Base-by-base conservation (phyloP, 2,113 vertebrate species). In the Thunnus thynnus region DNA sequence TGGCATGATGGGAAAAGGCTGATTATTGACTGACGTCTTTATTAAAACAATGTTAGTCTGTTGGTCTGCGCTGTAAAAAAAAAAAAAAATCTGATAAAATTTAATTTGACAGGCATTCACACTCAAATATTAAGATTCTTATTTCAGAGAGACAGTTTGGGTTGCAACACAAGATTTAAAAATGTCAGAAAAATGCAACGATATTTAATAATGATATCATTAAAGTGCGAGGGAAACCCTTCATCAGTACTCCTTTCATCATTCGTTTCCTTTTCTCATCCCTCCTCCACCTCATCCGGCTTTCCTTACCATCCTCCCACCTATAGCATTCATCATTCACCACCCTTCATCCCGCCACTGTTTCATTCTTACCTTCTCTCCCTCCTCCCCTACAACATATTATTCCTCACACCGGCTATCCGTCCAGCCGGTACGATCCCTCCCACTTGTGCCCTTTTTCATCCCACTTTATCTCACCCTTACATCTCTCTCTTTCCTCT, bases 331-430 rank as follows among this genome's bases (percentile, higher is more conserved):
- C 68, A 55, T 72, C 88, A 80, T 89, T 75, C 82, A 81, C 90
- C 87, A 75, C 80, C 58, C 62, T 5, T 60, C 54, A 61, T 51
- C 69, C 32, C 20, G 57, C 51, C 73, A 27, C 48, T 3, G 9
- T 81, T 76, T 91, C 80, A 76, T 78, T 82, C 79, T 65, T 63
- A 80, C 74, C 56, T 27, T 56, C 76, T 60, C 79, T 69, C 58
- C 58, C 67, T 80, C 60, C 62, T 68, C 56, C 69, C 72, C 55
- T 48, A 32, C 76, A 58, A 83, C 83, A 77, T 58, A 78, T 91
- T 86, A 88, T 62, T 79, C 74, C 66, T 78, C 81, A 58, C 74
- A 63, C 72, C 67, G 70, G 70, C 71, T 70, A 79, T 84, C 88
- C 64, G 11, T 80, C 62, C 65, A 47, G 65, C 64, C 36, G n/a